A percentile compares a stretch with the other conserved stretches of the same genome.
Conservation (phyloP, 2,113 vertebrate species). For the Bos indicus region DNA sequence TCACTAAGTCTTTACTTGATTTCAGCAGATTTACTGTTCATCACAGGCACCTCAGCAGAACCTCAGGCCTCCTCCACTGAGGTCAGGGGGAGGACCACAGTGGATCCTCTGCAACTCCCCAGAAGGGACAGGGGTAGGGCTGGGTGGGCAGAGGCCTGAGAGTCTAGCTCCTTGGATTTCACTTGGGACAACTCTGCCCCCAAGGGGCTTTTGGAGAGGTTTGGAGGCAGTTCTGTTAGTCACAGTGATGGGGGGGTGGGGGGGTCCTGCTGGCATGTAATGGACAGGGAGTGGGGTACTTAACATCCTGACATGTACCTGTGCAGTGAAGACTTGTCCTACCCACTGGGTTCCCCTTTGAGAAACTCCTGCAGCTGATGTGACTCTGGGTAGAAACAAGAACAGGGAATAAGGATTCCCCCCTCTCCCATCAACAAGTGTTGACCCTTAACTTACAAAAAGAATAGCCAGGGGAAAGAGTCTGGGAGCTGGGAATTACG, state of each 20-base stretch:
- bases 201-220: not conserved
- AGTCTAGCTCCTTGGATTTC: not conserved
- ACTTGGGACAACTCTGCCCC: not conserved
- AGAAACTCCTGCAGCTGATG: not conserved
- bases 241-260: no score
- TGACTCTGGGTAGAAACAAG: not conserved
- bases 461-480: not conserved
- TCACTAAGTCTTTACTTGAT: not conserved
- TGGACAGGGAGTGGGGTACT: not conserved
- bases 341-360: not conserved
- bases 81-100: not conserved
- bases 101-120: not conserved
- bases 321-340: not conserved
- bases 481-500: not conserved
- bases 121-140: not conserved
- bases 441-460: not conserved
- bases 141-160: not conserved
- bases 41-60: not conserved
- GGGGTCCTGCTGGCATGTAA: not conserved
- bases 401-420: not conserved
- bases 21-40: not conserved
- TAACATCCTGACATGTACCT: not conserved
- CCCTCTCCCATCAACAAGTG: not conserved
- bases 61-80: not conserved
- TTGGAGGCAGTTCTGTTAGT: not conserved